These are phyloP conservation scores for Sympetrum striolatum DNA, from an alignment of 2,888 invertebrate genomes.

Conservation along the genomic window DNA sequence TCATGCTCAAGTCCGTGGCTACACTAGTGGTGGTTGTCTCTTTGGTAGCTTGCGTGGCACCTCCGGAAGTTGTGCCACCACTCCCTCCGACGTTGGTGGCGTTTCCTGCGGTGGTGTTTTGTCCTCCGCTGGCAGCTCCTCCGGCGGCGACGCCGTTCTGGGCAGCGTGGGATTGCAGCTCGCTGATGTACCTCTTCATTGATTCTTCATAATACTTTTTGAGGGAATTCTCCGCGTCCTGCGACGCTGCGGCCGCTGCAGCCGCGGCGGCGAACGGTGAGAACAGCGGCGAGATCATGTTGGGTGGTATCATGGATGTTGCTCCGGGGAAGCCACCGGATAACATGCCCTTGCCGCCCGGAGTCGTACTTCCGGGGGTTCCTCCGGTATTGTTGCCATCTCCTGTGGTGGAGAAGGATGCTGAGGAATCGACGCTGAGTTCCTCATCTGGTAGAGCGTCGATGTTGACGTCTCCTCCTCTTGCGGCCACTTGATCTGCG, in stretches of 20 bases:
- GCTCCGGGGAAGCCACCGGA: not conserved
- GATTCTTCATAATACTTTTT: conserved; percentile 92
- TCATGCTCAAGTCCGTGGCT: conserved; percentile 46
- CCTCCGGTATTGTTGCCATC: conserved; percentile 64
- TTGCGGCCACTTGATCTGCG: conserved; percentile 85
- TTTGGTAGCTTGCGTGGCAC: not conserved
- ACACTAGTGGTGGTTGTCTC: not conserved
- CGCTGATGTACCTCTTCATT: conserved; percentile 86
- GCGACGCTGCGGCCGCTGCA: conserved; percentile 64
- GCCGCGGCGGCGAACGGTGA: conserved; percentile 72
- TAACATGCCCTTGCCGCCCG: not conserved
- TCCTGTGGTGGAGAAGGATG: conserved; percentile 71
- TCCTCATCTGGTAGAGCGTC: conserved; percentile 93
- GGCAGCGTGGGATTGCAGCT: conserved; percentile 74
- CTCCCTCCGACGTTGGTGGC: conserved; percentile 38
- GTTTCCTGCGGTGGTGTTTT: conserved; percentile 16
- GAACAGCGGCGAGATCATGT: conserved; percentile 81
- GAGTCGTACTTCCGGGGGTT: conserved; percentile 57
- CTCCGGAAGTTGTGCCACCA: not conserved
- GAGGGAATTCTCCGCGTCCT: conserved; percentile 83
- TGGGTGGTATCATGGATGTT: conserved; percentile 59
- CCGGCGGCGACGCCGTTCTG: conserved; percentile 65
- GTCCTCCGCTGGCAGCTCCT: conserved; percentile 39
- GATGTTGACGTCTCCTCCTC: conserved; percentile 83
- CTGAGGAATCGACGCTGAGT: conserved; percentile 77